Percentiles rank a stretch among this genome's conserved stretches.
These are phyloP conservation scores for Malaclemys terrapin DNA, from an alignment of 2,113 vertebrate genomes.

Conservation along the genomic window DNA sequence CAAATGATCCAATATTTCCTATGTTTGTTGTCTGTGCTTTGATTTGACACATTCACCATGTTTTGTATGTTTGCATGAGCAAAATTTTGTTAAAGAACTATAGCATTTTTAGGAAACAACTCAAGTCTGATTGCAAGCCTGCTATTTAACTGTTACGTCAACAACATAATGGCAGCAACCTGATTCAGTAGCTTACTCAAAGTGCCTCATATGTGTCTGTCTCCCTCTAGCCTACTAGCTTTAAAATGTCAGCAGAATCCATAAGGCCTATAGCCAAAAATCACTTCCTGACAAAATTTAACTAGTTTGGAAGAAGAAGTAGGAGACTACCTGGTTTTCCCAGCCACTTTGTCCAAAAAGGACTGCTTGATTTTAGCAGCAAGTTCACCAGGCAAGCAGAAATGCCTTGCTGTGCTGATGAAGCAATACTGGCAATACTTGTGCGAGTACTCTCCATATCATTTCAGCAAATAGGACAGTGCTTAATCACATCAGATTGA, in stretches of 20 bases:
- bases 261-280: not conserved
- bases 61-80: not conserved
- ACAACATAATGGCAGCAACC: not conserved
- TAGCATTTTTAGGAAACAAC: not conserved
- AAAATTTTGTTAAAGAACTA: not conserved
- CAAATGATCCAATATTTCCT: conserved; percentile 27
- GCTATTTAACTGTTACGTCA: not conserved
- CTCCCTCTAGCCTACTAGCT: not conserved
- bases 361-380: not conserved
- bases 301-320: not conserved
- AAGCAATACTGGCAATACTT: not conserved
- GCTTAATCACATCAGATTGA: not conserved
- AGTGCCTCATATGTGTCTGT: not conserved
- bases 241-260: not conserved
- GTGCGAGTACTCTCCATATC: not conserved
- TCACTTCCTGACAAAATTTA: not conserved
- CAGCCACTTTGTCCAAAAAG: not conserved
- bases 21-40: not conserved
- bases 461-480: not conserved
- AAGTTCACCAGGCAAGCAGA: not conserved
- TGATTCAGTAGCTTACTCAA: not conserved
- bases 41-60: not conserved
- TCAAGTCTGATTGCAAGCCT: not conserved
- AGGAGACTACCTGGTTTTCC: not conserved
- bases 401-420: not conserved